phyloP scores from a whole-genome alignment of 1,140 invertebrate species.

The Pogonomyrmex barbatus region DNA sequence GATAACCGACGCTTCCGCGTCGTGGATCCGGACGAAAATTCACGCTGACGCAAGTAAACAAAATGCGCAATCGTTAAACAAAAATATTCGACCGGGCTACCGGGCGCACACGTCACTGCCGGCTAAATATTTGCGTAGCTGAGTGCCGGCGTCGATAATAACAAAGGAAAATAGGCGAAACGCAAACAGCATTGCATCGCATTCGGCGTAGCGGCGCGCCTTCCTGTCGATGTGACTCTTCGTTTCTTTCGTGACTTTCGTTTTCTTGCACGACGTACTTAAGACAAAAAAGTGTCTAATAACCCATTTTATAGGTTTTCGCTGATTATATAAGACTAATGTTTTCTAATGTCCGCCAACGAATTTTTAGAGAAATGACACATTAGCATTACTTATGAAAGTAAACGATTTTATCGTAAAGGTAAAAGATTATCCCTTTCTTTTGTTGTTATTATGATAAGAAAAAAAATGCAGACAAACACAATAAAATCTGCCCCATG shows the following conservation, averaged over 20 bases:
- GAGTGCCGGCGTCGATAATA: constrained; percentile 72
- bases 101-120: constrained; percentile 47
- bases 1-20: constrained; percentile 46
- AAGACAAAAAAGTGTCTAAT: constrained; percentile 34
- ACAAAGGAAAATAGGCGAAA: constrained; percentile 74
- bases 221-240: constrained; percentile 48
- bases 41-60: constrained; percentile 68
- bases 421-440: background rate
- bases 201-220: constrained; percentile 41
- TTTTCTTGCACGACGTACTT: constrained; percentile 34
- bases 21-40: constrained; percentile 46
- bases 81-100: constrained; percentile 59
- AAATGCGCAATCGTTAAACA: constrained; percentile 68
- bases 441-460: background rate
- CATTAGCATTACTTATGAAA: background rate
- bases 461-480: background rate
- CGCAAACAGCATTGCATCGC: constrained; percentile 53
- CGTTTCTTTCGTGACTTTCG: background rate
- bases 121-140: constrained; percentile 72
- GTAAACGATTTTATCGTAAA: background rate
- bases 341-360: constrained; percentile 15
- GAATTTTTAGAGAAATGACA: background rate
- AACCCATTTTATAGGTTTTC: constrained; percentile 5
- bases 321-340: constrained; percentile 21
- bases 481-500: background rate